Conservation (phyloP, 2,113 vertebrate genomes). For the Porphyrio hochstetteri region DNA sequence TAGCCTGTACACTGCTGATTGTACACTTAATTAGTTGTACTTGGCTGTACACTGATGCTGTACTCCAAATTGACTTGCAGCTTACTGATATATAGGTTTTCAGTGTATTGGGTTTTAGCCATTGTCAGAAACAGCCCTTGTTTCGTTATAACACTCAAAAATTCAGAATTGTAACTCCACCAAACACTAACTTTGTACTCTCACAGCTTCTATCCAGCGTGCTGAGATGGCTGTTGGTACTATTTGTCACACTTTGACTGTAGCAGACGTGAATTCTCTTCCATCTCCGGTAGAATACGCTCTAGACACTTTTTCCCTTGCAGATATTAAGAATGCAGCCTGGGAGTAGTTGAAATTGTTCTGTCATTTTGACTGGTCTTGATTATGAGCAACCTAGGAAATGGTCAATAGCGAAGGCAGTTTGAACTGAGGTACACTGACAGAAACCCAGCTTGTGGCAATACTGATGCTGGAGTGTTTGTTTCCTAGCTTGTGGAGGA, state of each 20-base stretch:
- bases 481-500: neutral
- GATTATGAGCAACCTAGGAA: neutral
- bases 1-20: neutral
- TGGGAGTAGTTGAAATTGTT: neutral
- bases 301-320: conserved; percentile 77
- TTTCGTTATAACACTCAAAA: neutral
- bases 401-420: neutral
- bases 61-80: neutral
- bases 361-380: conserved; percentile 33
- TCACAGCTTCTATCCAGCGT: neutral
- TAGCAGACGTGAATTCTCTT: conserved; percentile 72
- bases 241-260: conserved; percentile 52
- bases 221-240: neutral
- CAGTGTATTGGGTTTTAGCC: neutral
- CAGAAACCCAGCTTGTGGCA: neutral
- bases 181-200: neutral
- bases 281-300: conserved; percentile 74
- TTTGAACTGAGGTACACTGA: neutral
- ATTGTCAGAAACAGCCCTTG: neutral
- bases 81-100: neutral
- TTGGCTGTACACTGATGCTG: neutral
- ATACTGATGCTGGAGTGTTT: neutral
- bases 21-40: neutral
- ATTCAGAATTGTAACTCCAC: neutral
- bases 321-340: conserved; percentile 75